Evolutionary conservation across 2,113 vertebrate genomes (phyloP).

Genomic region (Etheostoma cragini): DNA sequence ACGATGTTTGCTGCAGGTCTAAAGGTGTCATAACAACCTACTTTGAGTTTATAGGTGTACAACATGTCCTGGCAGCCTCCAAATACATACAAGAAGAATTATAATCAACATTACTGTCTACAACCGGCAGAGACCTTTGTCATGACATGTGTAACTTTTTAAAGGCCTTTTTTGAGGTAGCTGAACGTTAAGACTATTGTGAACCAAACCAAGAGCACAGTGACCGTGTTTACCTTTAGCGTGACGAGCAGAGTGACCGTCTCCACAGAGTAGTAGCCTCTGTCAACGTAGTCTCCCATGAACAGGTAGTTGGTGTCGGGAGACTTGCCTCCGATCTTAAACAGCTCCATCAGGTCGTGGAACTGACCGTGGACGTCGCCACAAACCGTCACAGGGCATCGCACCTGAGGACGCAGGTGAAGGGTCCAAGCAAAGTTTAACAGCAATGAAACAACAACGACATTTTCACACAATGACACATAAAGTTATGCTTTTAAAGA

Average conservation of each 20-base stretch:
- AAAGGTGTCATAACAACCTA: no score
- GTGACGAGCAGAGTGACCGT: constrained; percentile 84
- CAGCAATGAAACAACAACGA: neutral
- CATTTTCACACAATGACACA: no score
- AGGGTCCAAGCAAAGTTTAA: neutral
- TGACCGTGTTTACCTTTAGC: constrained; percentile 70
- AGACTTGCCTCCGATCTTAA: constrained; percentile 83
- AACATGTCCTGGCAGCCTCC: no score
- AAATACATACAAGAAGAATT: no score
- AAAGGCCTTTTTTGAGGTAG: neutral
- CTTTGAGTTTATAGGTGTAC: no score
- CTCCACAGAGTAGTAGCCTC: constrained; percentile 84
- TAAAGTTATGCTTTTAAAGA: no score
- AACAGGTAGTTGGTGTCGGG: constrained; percentile 85
- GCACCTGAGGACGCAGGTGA: constrained; percentile 56
- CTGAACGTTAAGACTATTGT: neutral
- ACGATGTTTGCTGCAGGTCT: no score
- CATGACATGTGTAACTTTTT: no score
- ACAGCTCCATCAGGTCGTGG: constrained; percentile 84
- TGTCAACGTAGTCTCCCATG: constrained; percentile 84
- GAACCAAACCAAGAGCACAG: neutral
- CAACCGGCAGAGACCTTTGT: no score
- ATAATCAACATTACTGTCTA: no score
- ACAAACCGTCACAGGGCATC: constrained; percentile 83
- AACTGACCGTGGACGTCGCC: constrained; percentile 83